A percentile compares a stretch with the other conserved stretches of the same genome.
These are phyloP conservation scores for Tetragonula carbonaria DNA, from an alignment of 2,888 invertebrate species.

Conservation along the genomic window DNA sequence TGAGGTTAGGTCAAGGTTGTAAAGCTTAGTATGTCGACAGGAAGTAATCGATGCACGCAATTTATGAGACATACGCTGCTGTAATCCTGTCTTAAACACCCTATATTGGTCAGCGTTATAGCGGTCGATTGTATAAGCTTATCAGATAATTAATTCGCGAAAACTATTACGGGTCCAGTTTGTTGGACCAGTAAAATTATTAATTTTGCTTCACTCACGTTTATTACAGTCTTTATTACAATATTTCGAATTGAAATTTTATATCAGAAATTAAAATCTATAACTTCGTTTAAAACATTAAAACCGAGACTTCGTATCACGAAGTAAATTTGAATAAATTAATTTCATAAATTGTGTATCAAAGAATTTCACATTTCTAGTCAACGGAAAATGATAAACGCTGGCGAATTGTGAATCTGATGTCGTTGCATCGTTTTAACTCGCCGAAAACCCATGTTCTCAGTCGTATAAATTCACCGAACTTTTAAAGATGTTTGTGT, in stretches of 20 bases:
- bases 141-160: background rate
- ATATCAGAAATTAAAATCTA: background rate
- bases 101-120: background rate
- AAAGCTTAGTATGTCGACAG: background rate
- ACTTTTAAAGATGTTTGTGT: conserved; percentile 14
- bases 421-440: conserved; percentile 5
- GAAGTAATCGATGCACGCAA: conserved; percentile 20
- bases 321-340: too few species aligned
- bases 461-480: background rate
- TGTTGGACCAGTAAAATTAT: background rate
- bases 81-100: background rate
- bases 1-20: conserved; percentile 12
- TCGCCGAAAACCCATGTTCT: conserved; percentile 5
- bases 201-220: background rate
- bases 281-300: too few species aligned
- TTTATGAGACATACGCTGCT: conserved; percentile 6
- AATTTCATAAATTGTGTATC: background rate
- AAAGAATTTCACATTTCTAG: background rate
- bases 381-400: too few species aligned
- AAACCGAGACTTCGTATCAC: too few species aligned
- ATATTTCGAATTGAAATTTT: too few species aligned
- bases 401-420: background rate
- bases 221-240: background rate
- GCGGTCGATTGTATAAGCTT: background rate
- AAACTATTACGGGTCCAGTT: background rate